Conservation (phyloP, 2,888 invertebrate genomes). For the Agonopterix alstromeriana region DNA sequence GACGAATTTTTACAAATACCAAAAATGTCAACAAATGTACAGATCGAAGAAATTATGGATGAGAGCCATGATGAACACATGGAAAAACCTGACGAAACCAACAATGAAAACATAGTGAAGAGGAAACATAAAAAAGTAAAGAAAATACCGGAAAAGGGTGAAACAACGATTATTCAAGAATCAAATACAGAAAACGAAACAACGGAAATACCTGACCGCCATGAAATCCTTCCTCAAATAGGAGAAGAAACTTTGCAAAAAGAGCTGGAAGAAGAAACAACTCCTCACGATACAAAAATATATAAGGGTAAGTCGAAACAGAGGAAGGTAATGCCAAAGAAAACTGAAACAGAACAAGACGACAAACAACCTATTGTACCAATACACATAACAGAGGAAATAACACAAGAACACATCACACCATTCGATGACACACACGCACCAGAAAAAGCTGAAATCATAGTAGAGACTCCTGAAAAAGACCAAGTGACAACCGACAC, state of each 20-base stretch:
- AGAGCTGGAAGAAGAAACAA: conserved; percentile 15
- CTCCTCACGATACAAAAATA: conserved; percentile 14
- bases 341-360: conserved; percentile 48
- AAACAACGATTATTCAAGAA: conserved; percentile 20
- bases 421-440: conserved; percentile 13
- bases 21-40: conserved; percentile 34
- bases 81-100: conserved; percentile 16
- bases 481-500: conserved; percentile 25
- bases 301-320: conserved; percentile 18
- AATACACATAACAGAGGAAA: conserved; percentile 39
- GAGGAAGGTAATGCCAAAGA: conserved; percentile 23
- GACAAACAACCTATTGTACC: conserved; percentile 52
- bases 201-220: too few species aligned
- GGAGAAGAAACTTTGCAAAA: too few species aligned
- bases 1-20: conserved; percentile 47
- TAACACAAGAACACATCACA: conserved; percentile 20
- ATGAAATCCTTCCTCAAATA: too few species aligned
- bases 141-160: conserved; percentile 28
- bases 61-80: conserved; percentile 11
- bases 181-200: too few species aligned
- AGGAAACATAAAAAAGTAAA: conserved; percentile 21
- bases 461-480: conserved; percentile 27
- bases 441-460: conserved; percentile 3
- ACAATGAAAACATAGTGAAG: conserved; percentile 16
- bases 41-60: conserved; percentile 46